Evolutionary conservation across 2,888 invertebrate species (phyloP).

Genomic region (Horisme vitalbata): DNA sequence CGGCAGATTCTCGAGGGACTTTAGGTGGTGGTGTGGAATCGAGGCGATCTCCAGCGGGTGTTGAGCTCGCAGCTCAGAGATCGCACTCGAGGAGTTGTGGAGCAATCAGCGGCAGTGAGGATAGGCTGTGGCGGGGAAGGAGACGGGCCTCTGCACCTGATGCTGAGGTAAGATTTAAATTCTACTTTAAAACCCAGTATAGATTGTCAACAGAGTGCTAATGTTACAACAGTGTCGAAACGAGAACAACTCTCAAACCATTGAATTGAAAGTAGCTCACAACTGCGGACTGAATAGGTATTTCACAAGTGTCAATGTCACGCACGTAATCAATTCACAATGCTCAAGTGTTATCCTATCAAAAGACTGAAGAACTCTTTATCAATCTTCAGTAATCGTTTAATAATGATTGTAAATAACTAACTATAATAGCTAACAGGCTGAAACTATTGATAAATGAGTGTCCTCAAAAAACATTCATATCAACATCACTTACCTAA

Average conservation of each 20-base stretch:
- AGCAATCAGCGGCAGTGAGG: conserved; percentile 89
- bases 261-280: conserved; percentile 38
- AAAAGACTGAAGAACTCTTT: conserved; percentile 7
- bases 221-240: conserved; percentile 28
- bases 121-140: conserved; percentile 74
- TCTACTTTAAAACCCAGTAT: not conserved
- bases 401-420: conserved; percentile 34
- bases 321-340: conserved; percentile 29
- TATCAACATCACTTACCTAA: no score
- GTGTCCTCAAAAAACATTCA: no score
- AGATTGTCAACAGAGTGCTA: conserved; percentile 8
- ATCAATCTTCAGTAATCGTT: conserved; percentile 9
- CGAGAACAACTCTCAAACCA: conserved; percentile 25
- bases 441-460: no score
- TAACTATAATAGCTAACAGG: conserved; percentile 14
- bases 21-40: conserved; percentile 89
- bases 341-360: conserved; percentile 17
- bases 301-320: conserved; percentile 47
- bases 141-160: conserved; percentile 75
- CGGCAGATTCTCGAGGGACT: conserved; percentile 92
- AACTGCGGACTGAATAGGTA: conserved; percentile 30
- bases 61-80: conserved; percentile 90
- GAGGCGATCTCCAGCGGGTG: conserved; percentile 91
- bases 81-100: conserved; percentile 93
- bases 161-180: conserved; percentile 65